These are phyloP conservation scores for Astyanax mexicanus DNA, from an alignment of 2,797 vertebrate species.

Conservation along the genomic window DNA sequence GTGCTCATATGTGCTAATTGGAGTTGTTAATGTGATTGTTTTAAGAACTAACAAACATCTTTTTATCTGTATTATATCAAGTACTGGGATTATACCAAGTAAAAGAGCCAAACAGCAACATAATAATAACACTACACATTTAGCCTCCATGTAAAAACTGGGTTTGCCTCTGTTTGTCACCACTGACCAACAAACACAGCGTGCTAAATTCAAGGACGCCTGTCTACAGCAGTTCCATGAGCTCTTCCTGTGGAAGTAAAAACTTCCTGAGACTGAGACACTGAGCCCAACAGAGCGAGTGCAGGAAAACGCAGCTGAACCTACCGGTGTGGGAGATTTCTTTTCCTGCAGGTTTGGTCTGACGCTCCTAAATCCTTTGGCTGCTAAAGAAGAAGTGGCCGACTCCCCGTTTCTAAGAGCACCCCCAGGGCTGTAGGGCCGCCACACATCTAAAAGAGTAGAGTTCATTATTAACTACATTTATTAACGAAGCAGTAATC, in stretches of 20 bases:
- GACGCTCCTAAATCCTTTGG: constrained; percentile 90
- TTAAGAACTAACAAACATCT: no score
- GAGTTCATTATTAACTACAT: neutral
- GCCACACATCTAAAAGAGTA: constrained; percentile 81
- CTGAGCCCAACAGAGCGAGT: constrained; percentile 17
- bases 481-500: neutral
- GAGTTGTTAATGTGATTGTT: no score
- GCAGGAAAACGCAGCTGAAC: constrained; percentile 27
- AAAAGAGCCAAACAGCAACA: neutral
- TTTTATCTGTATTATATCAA: no score
- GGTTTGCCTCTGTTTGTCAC: constrained; percentile 9
- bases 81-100: neutral
- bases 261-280: constrained; percentile 33
- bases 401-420: constrained; percentile 82
- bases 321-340: constrained; percentile 85
- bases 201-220: constrained; percentile 36
- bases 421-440: constrained; percentile 75
- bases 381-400: constrained; percentile 85
- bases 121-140: constrained; percentile 25
- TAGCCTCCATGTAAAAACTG: neutral
- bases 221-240: constrained; percentile 44
- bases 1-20: no score
- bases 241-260: constrained; percentile 56
- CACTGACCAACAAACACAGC: neutral
- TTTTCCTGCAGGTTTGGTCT: constrained; percentile 87